Percentiles rank a stretch among this genome's conserved stretches.
phyloP scores from a whole-genome alignment of 1,140 invertebrate genomes.

The Cydia fagiglandana region DNA sequence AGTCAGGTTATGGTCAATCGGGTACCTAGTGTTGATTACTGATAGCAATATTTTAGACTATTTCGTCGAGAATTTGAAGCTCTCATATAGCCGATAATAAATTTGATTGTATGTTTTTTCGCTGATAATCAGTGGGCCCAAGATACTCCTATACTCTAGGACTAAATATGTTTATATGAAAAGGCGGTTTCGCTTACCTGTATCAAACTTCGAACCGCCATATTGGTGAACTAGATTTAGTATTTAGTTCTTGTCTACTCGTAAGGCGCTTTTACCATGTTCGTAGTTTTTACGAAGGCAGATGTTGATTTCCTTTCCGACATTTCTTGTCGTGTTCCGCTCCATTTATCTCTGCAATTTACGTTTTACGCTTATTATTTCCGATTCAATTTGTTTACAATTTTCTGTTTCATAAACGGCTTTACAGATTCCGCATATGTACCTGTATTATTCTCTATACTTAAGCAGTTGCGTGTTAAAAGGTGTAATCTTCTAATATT shows the following conservation, averaged over 20 bases:
- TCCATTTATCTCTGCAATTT: slow-evolving; percentile 3
- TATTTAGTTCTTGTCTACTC: neutral
- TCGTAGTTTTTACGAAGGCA: neutral
- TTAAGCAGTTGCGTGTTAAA: neutral
- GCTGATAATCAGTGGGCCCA: too few species aligned
- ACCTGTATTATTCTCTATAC: neutral
- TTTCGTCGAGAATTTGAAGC: too few species aligned
- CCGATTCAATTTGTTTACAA: neutral
- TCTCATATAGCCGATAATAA: too few species aligned
- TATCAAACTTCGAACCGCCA: too few species aligned
- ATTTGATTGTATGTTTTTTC: too few species aligned
- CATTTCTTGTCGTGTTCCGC: slow-evolving; percentile 4
- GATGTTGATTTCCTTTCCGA: slow-evolving; percentile 2
- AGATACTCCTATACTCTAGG: too few species aligned
- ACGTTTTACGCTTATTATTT: neutral
- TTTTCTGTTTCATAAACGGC: neutral
- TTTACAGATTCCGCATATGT: neutral
- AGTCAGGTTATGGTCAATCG: neutral
- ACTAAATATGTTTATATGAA: too few species aligned
- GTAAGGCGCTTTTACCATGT: slow-evolving; percentile 2
- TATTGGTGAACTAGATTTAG: neutral
- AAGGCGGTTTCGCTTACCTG: too few species aligned
- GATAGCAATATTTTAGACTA: too few species aligned
- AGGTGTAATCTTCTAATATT: neutral
- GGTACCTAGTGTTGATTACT: neutral